Conservation (phyloP, 2,797 vertebrate genomes). For the Clarias laeviceps region DNA sequence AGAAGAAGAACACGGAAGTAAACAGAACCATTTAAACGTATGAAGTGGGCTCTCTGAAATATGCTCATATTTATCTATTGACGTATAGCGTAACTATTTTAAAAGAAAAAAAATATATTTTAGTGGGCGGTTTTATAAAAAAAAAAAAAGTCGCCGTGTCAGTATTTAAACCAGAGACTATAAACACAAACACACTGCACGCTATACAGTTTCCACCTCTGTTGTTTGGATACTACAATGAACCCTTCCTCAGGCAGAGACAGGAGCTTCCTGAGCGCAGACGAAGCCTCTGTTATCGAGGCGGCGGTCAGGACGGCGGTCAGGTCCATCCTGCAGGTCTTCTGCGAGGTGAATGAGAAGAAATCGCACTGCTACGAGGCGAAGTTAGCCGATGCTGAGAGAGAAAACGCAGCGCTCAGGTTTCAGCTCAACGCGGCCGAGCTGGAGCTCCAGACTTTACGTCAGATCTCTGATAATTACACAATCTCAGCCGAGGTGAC, state of each 20-base stretch:
- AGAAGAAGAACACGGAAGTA: slow-evolving; percentile 18
- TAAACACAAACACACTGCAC: background rate
- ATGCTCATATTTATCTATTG: background rate
- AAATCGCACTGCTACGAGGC: slow-evolving; percentile 41
- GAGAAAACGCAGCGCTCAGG: slow-evolving; percentile 48
- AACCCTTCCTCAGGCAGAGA: background rate
- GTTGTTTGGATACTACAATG: background rate
- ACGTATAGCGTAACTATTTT: background rate
- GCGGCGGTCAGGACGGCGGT: slow-evolving; percentile 51
- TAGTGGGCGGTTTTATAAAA: background rate
- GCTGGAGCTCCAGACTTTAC: slow-evolving; percentile 42
- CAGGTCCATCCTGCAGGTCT: slow-evolving; percentile 46
- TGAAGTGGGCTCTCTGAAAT: background rate
- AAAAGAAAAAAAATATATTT: background rate
- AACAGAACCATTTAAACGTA: slow-evolving; percentile 8
- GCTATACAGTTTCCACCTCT: background rate
- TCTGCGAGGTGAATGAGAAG: slow-evolving; percentile 39
- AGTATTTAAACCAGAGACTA: background rate
- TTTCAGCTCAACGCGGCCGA: slow-evolving; percentile 43
- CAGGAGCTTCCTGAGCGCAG: slow-evolving; percentile 13
- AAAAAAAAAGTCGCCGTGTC: background rate
- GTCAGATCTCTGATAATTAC: slow-evolving; percentile 16
- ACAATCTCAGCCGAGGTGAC: slow-evolving; percentile 18
- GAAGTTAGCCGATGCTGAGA: slow-evolving; percentile 49
- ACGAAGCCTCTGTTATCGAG: slow-evolving; percentile 49